These are phyloP conservation scores for Pocillopora meandrina DNA, from an alignment of 92 coral and sea anemone genomes.

Conservation along the genomic window DNA sequence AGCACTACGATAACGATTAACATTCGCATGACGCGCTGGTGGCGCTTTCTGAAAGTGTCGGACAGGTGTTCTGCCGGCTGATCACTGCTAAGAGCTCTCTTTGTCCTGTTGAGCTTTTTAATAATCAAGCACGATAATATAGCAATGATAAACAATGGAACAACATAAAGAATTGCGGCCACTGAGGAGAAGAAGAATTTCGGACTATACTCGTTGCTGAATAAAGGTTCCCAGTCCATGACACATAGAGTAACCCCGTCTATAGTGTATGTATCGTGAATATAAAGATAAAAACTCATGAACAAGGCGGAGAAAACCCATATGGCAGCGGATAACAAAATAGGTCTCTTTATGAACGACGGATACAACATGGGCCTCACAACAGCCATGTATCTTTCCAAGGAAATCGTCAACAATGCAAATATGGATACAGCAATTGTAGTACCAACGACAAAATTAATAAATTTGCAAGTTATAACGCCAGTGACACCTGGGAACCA, in stretches of 20 bases:
- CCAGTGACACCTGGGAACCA: slow-evolving; percentile 65
- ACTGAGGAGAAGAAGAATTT: slow-evolving; percentile 44
- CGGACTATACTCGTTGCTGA: slow-evolving; percentile 30
- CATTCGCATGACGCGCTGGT: slow-evolving; percentile 46
- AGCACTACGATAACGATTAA: slow-evolving; percentile 41
- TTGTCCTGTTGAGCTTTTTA: slow-evolving; percentile 31
- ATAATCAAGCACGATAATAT: slow-evolving; percentile 39
- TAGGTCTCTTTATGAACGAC: slow-evolving; percentile 39
- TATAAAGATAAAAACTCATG: slow-evolving; percentile 42
- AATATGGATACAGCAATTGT: slow-evolving; percentile 64
- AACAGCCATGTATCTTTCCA: slow-evolving; percentile 61
- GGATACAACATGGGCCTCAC: slow-evolving; percentile 51
- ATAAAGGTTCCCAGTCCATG: slow-evolving; percentile 43
- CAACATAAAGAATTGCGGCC: slow-evolving; percentile 39
- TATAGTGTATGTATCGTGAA: background rate
- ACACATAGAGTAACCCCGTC: slow-evolving; percentile 33
- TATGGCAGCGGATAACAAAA: slow-evolving; percentile 30
- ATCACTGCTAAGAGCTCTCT: background rate
- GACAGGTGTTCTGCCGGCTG: background rate
- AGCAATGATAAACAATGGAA: slow-evolving; percentile 41
- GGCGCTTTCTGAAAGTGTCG: background rate
- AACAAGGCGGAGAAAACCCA: slow-evolving; percentile 45
- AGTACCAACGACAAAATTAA: slow-evolving; percentile 54
- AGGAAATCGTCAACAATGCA: slow-evolving; percentile 50
- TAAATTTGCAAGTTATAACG: slow-evolving; percentile 37